Base-by-base conservation (phyloP, 2,888 invertebrate genomes). In the Acleris literana region DNA sequence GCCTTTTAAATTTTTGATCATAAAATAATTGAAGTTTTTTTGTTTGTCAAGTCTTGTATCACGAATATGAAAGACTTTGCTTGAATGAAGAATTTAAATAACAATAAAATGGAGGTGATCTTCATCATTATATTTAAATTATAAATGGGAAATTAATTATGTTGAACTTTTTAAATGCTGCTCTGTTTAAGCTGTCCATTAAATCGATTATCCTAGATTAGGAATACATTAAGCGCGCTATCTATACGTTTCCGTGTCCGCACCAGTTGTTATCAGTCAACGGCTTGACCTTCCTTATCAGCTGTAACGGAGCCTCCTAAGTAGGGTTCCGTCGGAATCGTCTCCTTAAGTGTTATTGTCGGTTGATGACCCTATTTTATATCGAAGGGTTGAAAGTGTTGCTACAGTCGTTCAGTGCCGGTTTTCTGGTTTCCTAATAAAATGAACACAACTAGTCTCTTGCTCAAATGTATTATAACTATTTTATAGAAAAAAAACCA, bases 201-300 rank as follows among this genome's bases (percentile, higher is more conserved):
- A 9, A 46, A 7, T 22, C 13, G 25, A 51, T 55, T 44, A 62
- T 53, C 48, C 16, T 43, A 61, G 61, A 66, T 64, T 39, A 59
- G 5, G 3, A 33, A 22, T 33, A 22, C 52, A 66, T 52, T 66
- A 57, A 20, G 49, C n/a, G 46, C 49, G 20, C 51, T 66, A 52
- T 66, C 62, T 52, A 33, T 46, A 62, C 39, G 62, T 48, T 65
- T 69, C 62, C 63, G 62, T 59, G 65, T 51, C 68, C 39, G n/a
- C 25, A 57, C 61, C 29, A 60, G 64, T 59, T 66, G 70, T 73
- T 81, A 81, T 82, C 81, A 74, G 80, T 73, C 74, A 76, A 71
- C 72, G 76, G 71, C 76, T 63, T 72, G 76, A 78, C 82, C 80
- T 74, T 69, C 71, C 71, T 72, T 78, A 80, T 82, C 81, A 72